Conservation (phyloP, 1,140 invertebrate species). For the Eurytemora carolleeae region DNA sequence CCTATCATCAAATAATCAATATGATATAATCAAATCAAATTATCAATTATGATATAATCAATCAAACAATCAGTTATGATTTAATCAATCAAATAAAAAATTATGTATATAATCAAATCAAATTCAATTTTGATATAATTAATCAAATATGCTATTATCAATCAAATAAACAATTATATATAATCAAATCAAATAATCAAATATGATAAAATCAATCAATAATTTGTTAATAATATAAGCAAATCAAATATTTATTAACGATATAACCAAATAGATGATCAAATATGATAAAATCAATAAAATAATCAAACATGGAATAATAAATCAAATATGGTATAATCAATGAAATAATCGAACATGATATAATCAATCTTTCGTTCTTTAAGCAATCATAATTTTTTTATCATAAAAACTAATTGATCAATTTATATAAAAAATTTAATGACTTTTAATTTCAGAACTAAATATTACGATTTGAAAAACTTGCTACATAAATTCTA, state of each 20-base stretch:
- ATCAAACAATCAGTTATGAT: constrained; percentile 85
- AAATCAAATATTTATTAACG: no score
- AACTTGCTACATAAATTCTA: background rate
- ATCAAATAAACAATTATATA: background rate
- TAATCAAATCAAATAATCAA: no score
- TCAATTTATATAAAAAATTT: background rate
- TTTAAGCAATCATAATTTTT: background rate
- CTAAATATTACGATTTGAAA: background rate
- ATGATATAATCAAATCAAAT: background rate
- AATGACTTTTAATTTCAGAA: background rate
- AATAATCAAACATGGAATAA: no score
- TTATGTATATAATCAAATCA: constrained; percentile 5
- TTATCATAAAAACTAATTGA: background rate
- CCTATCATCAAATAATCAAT: constrained; percentile 77
- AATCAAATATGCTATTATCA: background rate
- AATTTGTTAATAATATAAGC: no score
- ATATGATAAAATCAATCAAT: background rate
- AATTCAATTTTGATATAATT: constrained; percentile 3
- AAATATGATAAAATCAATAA: no score
- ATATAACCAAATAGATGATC: no score
- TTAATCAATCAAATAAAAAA: constrained; percentile 90
- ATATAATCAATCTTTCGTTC: background rate
- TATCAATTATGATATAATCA: constrained; percentile 62
- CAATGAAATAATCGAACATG: background rate
- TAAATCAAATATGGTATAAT: constrained; percentile 2